Conservation (phyloP, 2,113 vertebrate species). For the Oriolus oriolus region DNA sequence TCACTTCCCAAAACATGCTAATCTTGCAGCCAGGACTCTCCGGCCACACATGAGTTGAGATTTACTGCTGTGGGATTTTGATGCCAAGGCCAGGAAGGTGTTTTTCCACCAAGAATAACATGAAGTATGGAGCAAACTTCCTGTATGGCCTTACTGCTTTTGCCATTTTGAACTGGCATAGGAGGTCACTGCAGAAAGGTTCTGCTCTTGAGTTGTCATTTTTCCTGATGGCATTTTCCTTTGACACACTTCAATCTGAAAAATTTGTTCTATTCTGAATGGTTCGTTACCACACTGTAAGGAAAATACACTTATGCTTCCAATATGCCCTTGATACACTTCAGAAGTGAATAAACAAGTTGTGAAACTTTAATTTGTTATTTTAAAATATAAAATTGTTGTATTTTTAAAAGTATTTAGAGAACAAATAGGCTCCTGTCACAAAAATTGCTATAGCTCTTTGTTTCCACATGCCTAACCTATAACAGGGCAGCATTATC, state of each 20-base stretch:
- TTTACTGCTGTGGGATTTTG: constrained; percentile 1
- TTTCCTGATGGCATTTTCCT: constrained; percentile 1
- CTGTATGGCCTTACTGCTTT: not conserved
- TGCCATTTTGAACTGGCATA: not conserved
- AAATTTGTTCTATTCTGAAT: not conserved
- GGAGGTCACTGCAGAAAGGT: not conserved
- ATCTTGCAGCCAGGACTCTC: not conserved
- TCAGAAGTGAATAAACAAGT: not conserved
- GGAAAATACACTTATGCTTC: not conserved
- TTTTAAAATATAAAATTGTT: not conserved
- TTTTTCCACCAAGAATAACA: constrained; percentile 21
- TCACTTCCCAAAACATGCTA: not conserved
- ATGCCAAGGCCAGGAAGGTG: not conserved
- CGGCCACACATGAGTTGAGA: not conserved
- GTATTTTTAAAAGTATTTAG: not conserved
- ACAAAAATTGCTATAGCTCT: not conserved
- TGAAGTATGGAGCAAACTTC: not conserved
- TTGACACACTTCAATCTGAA: not conserved
- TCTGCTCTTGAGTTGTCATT: not conserved
- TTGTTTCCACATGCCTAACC: not conserved
- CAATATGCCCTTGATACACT: not conserved
- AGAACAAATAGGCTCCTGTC: not conserved
- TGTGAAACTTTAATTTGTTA: not conserved
- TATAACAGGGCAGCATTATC: not conserved
- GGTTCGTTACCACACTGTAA: not conserved